Percentiles rank a stretch among this genome's conserved stretches.
Evolutionary conservation across 2,113 vertebrate species (phyloP).

Genomic region (Cyrtonyx montezumae): DNA sequence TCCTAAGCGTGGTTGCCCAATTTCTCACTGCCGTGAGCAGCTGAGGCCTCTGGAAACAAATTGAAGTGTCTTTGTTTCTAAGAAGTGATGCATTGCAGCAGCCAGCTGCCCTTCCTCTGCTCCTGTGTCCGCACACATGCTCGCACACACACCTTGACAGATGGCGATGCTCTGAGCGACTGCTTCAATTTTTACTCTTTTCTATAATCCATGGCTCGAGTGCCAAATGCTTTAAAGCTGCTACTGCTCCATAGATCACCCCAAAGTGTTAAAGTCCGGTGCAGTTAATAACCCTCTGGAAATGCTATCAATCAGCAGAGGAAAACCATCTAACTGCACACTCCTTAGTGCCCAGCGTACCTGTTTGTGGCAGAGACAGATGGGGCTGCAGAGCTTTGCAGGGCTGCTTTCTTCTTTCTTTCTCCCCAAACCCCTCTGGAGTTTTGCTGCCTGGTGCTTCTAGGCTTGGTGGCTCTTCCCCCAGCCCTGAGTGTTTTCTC

Average conservation of each 20-base stretch:
- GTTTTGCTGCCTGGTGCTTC: not conserved
- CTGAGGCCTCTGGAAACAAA: constrained; percentile 25
- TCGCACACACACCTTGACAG: constrained; percentile 26
- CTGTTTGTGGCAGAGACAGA: constrained; percentile 62
- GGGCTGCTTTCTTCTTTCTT: not conserved
- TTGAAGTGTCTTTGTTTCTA: constrained; percentile 43
- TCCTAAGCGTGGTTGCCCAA: not conserved
- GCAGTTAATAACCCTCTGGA: constrained; percentile 75
- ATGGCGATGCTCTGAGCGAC: constrained; percentile 63
- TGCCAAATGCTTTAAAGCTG: constrained; percentile 70
- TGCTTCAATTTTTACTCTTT: constrained; percentile 67
- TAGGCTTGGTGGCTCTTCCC: not conserved
- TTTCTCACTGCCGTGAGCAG: constrained; percentile 6
- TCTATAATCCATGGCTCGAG: constrained; percentile 55
- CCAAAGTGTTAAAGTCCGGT: constrained; percentile 66
- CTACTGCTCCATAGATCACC: constrained; percentile 76
- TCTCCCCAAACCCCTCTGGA: not conserved
- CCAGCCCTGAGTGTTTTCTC: not conserved
- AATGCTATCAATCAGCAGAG: constrained; percentile 71
- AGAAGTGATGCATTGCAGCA: constrained; percentile 6
- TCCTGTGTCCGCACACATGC: not conserved
- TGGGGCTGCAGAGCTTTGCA: not conserved
- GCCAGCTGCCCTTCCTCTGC: constrained; percentile 53
- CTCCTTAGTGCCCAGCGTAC: constrained; percentile 35
- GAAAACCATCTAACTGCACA: constrained; percentile 33